Percentiles rank a stretch among this genome's conserved stretches.
phyloP scores from a whole-genome alignment of 2,113 vertebrate species.

The Onychorhynchus coronatus region DNA sequence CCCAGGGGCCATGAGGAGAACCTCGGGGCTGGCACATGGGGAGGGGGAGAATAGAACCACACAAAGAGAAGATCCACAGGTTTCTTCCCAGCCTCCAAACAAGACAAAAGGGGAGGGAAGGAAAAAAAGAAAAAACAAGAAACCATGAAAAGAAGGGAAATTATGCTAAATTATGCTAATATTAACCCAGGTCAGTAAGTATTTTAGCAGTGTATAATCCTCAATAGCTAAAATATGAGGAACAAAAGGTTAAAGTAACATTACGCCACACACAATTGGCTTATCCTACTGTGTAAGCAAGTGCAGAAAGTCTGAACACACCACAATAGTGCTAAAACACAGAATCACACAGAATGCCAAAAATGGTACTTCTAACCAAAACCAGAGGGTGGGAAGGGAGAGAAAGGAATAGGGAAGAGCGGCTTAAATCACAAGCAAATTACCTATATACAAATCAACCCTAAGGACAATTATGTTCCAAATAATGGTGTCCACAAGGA shows the following conservation, averaged over 20 bases:
- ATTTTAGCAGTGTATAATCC: constrained; percentile 76
- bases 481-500: constrained; percentile 78
- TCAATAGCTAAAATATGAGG: constrained; percentile 75
- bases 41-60: constrained; percentile 41
- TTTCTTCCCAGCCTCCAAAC: constrained; percentile 73
- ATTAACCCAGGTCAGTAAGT: constrained; percentile 79
- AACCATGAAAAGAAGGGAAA: constrained; percentile 64
- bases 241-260: constrained; percentile 71
- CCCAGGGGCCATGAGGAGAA: constrained; percentile 62
- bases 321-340: constrained; percentile 84
- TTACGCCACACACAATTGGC: constrained; percentile 72
- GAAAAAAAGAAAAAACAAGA: not conserved
- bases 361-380: constrained; percentile 71
- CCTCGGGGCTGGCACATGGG: constrained; percentile 54
- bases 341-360: constrained; percentile 79
- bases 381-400: constrained; percentile 67
- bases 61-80: constrained; percentile 57
- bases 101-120: constrained; percentile 32
- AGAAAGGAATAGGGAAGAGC: constrained; percentile 44
- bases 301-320: constrained; percentile 81
- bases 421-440: constrained; percentile 82
- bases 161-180: constrained; percentile 78
- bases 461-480: constrained; percentile 83
- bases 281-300: constrained; percentile 84
- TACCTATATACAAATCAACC: constrained; percentile 89